Percentiles rank a stretch among this genome's conserved stretches.
Conservation (phyloP, 2,113 vertebrate genomes). For the Crypturellus undulatus region DNA sequence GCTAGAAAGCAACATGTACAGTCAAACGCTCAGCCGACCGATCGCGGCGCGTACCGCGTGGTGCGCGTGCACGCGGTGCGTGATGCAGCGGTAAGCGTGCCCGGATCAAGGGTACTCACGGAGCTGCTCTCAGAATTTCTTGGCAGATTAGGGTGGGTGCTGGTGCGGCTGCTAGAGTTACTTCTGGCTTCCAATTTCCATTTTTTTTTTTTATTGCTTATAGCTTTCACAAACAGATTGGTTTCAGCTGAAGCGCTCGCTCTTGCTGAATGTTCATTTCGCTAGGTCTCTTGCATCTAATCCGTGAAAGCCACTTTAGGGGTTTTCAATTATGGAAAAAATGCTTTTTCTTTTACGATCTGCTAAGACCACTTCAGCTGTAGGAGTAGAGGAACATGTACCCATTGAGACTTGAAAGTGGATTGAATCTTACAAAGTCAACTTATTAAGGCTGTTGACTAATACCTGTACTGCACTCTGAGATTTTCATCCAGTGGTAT, state of each 20-base stretch:
- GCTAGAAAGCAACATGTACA: conserved; percentile 19
- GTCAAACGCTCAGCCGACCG: background rate
- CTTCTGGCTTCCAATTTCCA: background rate
- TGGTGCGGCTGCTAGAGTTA: background rate
- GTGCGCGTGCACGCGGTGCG: fast-evolving
- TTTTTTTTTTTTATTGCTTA: background rate
- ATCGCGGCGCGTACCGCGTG: fast-evolving
- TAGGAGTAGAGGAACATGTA: background rate
- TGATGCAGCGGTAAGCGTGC: fast-evolving
- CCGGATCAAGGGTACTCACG: background rate
- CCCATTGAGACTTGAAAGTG: background rate
- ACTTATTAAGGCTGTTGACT: background rate
- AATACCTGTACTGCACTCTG: background rate
- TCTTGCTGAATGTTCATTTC: background rate
- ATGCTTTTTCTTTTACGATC: background rate
- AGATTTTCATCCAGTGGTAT: background rate
- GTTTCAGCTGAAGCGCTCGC: conserved; percentile 30
- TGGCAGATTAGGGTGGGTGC: background rate
- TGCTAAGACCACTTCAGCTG: conserved; percentile 11
- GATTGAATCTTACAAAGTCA: background rate
- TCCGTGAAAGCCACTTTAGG: background rate
- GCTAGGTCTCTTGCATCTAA: conserved; percentile 28
- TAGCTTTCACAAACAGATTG: background rate
- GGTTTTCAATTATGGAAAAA: background rate
- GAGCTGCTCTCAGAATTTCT: background rate